Percentiles rank a stretch among this genome's conserved stretches.
phyloP scores from a whole-genome alignment of 1,140 invertebrate species.

The Solenopsis fugax region DNA sequence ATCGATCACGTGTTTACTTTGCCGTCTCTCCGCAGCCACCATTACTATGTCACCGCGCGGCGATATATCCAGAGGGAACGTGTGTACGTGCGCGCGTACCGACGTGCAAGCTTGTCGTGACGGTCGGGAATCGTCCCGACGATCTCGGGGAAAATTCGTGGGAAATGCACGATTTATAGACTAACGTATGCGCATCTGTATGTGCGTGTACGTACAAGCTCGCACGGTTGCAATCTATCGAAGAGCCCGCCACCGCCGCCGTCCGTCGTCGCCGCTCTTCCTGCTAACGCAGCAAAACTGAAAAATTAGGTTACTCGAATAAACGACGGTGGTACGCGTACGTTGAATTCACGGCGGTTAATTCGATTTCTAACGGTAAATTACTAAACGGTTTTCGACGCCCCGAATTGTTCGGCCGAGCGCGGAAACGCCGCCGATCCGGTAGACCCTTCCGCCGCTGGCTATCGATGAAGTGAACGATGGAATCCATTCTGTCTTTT shows the following conservation, averaged over 20 bases:
- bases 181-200: slow-evolving; percentile 28
- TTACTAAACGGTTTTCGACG: slow-evolving; percentile 50
- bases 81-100: not conserved
- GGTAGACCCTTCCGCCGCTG: not conserved
- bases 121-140: slow-evolving; percentile 21
- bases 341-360: slow-evolving; percentile 46
- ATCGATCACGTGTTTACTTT: slow-evolving; percentile 74
- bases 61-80: slow-evolving; percentile 33
- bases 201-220: slow-evolving; percentile 19
- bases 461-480: not conserved
- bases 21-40: slow-evolving; percentile 46
- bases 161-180: slow-evolving; percentile 62
- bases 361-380: slow-evolving; percentile 47
- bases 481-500: not conserved
- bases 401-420: slow-evolving; percentile 9
- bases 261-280: not conserved
- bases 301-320: slow-evolving; percentile 51
- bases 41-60: slow-evolving; percentile 63
- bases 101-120: slow-evolving; percentile 23
- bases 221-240: slow-evolving; percentile 52
- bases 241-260: slow-evolving; percentile 13
- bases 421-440: not conserved
- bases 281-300: slow-evolving; percentile 27
- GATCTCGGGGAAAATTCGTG: slow-evolving; percentile 61
- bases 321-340: slow-evolving; percentile 25